Base-by-base conservation (phyloP, 2,888 invertebrate genomes). In the Drosophila recens region DNA sequence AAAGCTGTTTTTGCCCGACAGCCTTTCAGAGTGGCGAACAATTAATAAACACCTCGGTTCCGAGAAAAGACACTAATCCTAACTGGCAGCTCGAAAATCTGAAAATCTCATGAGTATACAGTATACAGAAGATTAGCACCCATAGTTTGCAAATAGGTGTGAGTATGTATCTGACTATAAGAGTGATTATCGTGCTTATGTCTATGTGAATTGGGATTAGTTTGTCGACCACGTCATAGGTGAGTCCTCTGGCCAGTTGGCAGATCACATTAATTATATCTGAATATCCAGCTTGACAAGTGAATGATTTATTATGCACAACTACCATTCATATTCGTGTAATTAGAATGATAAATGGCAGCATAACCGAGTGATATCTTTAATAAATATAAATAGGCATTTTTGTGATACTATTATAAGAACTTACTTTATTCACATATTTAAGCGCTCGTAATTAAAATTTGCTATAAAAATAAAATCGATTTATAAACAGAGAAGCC, bases 221-320 rank as follows among this genome's bases (percentile, higher is more conserved):
- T 36, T 30, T 27, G 9, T 23, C 11, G 38, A 40, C 13, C 64
- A 43, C 43, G 46, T 58, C 49, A 20, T 36, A 45, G 57, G 17
- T 58, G 34, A 34, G 45, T 10, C 23, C 23, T 13, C 38, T 36
- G 40, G 57, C 10, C 68, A 64, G 57, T 65, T 58, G 15, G 42
- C 51, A 58, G 46, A 34, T 54, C 38, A 48, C 36, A 69, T 68
- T 65, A 58, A 65, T 63, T 62, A 63, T 72, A 45, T 48, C 68
- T 62, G 53, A 75, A 56, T 68, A 59, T 77, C 45, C 27, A 15
- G 53, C 53, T 40, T 72, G 75, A 62, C 78, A 77, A 62, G 58
- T 56, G 69, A 43, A 62, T 62, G 77, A 75, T 75, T 77, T 68
- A 75, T 75, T 72, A 75, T 46, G 42, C 49, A 52, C 30, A 66